Evolutionary conservation across 2,888 invertebrate species (phyloP).

Genomic region (Cylindroiulus punctatus): DNA sequence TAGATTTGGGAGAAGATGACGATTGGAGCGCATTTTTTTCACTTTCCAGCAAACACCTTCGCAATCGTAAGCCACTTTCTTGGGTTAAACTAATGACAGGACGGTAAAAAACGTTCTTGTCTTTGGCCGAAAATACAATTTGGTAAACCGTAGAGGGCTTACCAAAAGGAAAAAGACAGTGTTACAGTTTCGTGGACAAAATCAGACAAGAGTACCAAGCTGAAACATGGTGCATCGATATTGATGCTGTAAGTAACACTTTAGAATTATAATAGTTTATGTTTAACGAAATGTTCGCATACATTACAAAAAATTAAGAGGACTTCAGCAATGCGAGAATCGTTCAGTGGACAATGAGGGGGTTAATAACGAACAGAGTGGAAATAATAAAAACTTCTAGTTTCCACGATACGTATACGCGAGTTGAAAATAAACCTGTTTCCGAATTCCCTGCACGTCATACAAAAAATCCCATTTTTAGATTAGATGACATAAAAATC

Average conservation of each 20-base stretch:
- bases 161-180: no score
- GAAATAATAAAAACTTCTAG: neutral
- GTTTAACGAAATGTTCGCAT: no score
- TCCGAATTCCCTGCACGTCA: neutral
- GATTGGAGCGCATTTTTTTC: neutral
- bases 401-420: neutral
- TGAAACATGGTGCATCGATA: no score
- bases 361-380: neutral
- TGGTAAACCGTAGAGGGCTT: no score
- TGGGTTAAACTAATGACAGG: constrained; percentile 2
- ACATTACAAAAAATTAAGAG: no score
- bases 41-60: neutral
- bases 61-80: neutral
- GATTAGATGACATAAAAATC: constrained; percentile 37
- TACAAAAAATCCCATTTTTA: constrained; percentile 2
- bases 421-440: neutral
- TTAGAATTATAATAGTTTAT: no score
- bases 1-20: constrained; percentile 10
- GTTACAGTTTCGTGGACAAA: no score
- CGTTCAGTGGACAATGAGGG: neutral
- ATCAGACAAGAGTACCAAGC: no score
- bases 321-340: neutral
- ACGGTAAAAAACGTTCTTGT: neutral
- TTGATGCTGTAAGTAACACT: no score
- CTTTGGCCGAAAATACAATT: neutral